These are phyloP conservation scores for Chlorodrepanis virens DNA, from an alignment of 2,113 vertebrate genomes.

Conservation along the genomic window DNA sequence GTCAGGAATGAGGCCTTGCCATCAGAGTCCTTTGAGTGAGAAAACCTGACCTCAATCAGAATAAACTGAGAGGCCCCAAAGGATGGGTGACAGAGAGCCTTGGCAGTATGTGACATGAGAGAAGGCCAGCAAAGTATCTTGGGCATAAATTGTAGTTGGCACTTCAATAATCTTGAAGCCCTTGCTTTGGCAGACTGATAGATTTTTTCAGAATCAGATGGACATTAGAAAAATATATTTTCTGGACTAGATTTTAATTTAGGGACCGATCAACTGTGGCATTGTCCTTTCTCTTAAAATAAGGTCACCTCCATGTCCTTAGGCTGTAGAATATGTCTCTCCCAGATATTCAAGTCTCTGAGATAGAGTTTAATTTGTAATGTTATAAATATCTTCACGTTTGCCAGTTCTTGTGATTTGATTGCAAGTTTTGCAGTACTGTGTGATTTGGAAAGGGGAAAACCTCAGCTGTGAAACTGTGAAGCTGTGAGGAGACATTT, in stretches of 20 bases:
- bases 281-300: constrained; percentile 18
- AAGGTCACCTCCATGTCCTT: neutral
- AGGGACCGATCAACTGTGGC: neutral
- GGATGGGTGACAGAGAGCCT: neutral
- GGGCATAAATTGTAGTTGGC: constrained; percentile 48
- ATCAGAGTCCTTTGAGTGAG: neutral
- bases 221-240: constrained; percentile 46
- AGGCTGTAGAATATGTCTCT: neutral
- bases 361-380: neutral
- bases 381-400: constrained; percentile 2
- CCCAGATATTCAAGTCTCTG: neutral
- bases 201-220: constrained; percentile 24
- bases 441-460: neutral
- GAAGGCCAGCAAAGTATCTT: neutral
- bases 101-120: neutral
- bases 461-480: neutral
- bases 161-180: constrained; percentile 49
- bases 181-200: constrained; percentile 48
- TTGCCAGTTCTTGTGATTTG: neutral
- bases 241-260: constrained; percentile 25
- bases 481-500: neutral
- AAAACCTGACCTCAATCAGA: neutral
- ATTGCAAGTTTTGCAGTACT: neutral
- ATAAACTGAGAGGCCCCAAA: neutral
- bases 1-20: neutral